Evolutionary conservation across 1,140 invertebrate genomes (phyloP).

Genomic region (Drosophila varians): DNA sequence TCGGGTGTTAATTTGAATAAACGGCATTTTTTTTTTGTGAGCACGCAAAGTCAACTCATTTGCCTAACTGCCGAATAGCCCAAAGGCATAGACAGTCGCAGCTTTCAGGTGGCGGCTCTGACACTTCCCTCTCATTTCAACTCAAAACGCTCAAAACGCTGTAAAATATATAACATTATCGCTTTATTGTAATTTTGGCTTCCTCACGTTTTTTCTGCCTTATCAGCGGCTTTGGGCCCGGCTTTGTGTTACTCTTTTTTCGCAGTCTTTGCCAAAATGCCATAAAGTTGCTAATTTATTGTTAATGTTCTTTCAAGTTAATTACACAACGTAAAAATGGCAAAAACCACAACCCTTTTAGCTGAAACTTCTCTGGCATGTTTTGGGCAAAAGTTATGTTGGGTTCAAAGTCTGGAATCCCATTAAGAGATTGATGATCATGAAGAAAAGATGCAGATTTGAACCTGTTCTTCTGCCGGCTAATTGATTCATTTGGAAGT

Average conservation of each 20-base stretch:
- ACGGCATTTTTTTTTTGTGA: conserved; percentile 33
- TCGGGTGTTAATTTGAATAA: conserved; percentile 59
- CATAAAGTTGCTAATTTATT: conserved; percentile 74
- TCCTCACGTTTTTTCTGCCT: conserved; percentile 31
- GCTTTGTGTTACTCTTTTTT: conserved; percentile 10
- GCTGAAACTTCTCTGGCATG: background rate
- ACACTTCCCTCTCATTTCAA: conserved; percentile 58
- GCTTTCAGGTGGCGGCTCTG: conserved; percentile 2
- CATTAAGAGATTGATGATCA: conserved; percentile 25
- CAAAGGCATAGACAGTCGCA: conserved; percentile 29
- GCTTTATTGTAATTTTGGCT: conserved; percentile 57
- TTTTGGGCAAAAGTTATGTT: no score
- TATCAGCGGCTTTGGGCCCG: conserved; percentile 51
- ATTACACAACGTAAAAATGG: conserved; percentile 49
- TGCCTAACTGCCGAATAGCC: conserved; percentile 59
- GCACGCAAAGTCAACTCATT: conserved; percentile 51
- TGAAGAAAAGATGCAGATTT: background rate
- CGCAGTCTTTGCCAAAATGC: conserved; percentile 56
- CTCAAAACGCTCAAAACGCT: conserved; percentile 29
- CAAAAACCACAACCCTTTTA: conserved; percentile 1
- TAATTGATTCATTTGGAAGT: conserved; percentile 27
- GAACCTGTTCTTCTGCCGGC: conserved; percentile 1
- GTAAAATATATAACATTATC: conserved; percentile 70
- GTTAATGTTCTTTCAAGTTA: conserved; percentile 67
- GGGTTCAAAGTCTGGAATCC: background rate